Evolutionary conservation across 2,113 vertebrate genomes (phyloP).

Genomic region (Dinomys branickii): DNA sequence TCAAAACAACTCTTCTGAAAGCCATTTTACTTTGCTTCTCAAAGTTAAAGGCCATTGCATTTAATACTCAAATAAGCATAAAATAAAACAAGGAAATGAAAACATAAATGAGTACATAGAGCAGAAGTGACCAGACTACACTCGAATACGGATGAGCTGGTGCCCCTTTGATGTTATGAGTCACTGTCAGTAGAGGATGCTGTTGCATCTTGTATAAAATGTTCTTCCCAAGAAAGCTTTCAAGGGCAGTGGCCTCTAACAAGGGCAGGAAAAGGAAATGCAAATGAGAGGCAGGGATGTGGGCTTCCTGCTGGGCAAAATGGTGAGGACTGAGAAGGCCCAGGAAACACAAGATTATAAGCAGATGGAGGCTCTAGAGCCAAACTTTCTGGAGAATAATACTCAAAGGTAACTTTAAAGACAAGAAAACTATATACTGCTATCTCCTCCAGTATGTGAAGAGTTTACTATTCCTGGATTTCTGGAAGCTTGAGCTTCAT

Average conservation of each 20-base stretch:
- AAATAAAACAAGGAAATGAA: constrained; percentile 22
- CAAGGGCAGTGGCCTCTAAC: constrained; percentile 18
- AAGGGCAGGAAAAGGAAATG: constrained; percentile 50
- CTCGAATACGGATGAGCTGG: background rate
- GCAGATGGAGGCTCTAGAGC: constrained; percentile 46
- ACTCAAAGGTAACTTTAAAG: constrained; percentile 28
- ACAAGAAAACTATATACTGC: background rate
- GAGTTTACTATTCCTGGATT: background rate
- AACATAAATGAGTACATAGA: background rate
- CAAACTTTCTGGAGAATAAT: background rate
- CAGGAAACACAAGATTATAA: constrained; percentile 48
- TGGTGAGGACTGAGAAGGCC: background rate
- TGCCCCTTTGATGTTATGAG: background rate
- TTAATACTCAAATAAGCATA: background rate
- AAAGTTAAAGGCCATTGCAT: background rate
- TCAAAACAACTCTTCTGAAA: background rate
- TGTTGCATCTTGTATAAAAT: constrained; percentile 60
- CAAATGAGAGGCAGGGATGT: constrained; percentile 20
- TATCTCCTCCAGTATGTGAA: background rate
- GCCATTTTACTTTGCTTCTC: background rate
- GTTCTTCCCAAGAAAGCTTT: background rate
- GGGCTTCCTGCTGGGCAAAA: constrained; percentile 33
- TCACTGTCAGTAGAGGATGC: constrained; percentile 72
- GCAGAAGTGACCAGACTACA: background rate
- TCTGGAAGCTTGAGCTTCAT: constrained; percentile 10